Conservation (phyloP, 2,888 invertebrate species). For the Patella pellucida region DNA sequence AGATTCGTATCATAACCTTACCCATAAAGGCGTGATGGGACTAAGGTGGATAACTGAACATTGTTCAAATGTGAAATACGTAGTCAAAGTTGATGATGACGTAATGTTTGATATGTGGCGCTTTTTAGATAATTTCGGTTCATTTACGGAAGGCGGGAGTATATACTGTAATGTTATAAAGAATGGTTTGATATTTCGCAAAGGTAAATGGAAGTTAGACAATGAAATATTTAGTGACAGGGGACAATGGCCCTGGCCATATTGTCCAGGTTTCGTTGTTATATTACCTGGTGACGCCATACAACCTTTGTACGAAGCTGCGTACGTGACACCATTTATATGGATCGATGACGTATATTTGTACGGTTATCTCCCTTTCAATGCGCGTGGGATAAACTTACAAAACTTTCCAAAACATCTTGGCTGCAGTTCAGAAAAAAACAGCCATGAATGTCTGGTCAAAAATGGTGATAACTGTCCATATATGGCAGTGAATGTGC, state of each 20-base stretch:
- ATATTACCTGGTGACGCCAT: slow-evolving; percentile 37
- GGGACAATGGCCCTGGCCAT: slow-evolving; percentile 36
- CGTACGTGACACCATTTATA: slow-evolving; percentile 38
- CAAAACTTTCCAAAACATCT: no score
- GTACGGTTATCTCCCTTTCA: slow-evolving; percentile 34
- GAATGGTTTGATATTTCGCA: slow-evolving; percentile 35
- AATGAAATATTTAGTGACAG: slow-evolving; percentile 31
- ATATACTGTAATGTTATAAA: neutral
- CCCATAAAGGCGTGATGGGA: slow-evolving; percentile 52
- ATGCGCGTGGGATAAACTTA: neutral
- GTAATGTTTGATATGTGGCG: slow-evolving; percentile 43
- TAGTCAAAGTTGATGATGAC: slow-evolving; percentile 53
- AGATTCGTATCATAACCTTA: slow-evolving; percentile 49
- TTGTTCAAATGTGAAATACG: slow-evolving; percentile 43
- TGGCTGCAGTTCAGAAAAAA: no score
- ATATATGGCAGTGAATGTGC: no score
- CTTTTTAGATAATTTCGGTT: no score
- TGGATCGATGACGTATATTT: slow-evolving; percentile 42
- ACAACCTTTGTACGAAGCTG: slow-evolving; percentile 34
- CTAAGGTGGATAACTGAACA: slow-evolving; percentile 48
- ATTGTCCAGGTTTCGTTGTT: slow-evolving; percentile 40
- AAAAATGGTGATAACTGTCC: no score
- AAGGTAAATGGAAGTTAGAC: slow-evolving; percentile 33
- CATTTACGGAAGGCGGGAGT: no score
- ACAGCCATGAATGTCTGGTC: no score